These are phyloP conservation scores for Brachypteracias leptosomus DNA, from an alignment of 2,113 vertebrate species.

Conservation along the genomic window DNA sequence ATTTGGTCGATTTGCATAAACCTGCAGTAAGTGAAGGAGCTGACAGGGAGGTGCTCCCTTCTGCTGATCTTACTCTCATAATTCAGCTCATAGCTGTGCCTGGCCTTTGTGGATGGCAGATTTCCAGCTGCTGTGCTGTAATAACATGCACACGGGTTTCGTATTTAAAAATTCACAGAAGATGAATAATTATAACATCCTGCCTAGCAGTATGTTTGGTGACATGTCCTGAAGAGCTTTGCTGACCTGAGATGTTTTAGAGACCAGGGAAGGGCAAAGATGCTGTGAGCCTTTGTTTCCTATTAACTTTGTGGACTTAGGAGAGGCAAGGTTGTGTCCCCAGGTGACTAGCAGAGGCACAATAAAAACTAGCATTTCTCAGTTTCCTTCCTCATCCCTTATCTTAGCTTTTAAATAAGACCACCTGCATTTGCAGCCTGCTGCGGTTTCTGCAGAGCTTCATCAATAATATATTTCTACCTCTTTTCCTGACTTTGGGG, in stretches of 20 bases:
- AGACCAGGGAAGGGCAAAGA: not conserved
- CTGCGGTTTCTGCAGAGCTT: not conserved
- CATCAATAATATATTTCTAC: not conserved
- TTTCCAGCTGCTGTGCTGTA: slow-evolving; percentile 64
- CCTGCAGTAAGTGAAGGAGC: not conserved
- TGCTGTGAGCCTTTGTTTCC: not conserved
- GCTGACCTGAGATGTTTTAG: slow-evolving; percentile 28
- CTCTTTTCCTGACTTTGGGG: not conserved
- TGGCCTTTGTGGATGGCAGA: slow-evolving; percentile 68
- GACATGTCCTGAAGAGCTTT: not conserved
- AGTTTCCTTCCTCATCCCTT: not conserved
- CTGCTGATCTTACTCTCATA: slow-evolving; percentile 18
- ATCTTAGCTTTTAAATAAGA: slow-evolving; percentile 1
- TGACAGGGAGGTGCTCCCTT: slow-evolving; percentile 2
- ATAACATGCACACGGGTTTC: slow-evolving; percentile 54
- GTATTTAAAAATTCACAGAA: slow-evolving; percentile 64
- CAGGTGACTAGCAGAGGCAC: not conserved
- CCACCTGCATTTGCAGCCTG: not conserved
- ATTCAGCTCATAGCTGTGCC: slow-evolving; percentile 48
- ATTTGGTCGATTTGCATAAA: slow-evolving; percentile 35
- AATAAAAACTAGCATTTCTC: not conserved
- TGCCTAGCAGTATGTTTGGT: not conserved
- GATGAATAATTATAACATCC: slow-evolving; percentile 65
- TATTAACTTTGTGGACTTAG: not conserved
- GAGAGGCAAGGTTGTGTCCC: not conserved